Evolutionary conservation across 2,888 invertebrate genomes (phyloP).

Genomic region (Philonicus albiceps): DNA sequence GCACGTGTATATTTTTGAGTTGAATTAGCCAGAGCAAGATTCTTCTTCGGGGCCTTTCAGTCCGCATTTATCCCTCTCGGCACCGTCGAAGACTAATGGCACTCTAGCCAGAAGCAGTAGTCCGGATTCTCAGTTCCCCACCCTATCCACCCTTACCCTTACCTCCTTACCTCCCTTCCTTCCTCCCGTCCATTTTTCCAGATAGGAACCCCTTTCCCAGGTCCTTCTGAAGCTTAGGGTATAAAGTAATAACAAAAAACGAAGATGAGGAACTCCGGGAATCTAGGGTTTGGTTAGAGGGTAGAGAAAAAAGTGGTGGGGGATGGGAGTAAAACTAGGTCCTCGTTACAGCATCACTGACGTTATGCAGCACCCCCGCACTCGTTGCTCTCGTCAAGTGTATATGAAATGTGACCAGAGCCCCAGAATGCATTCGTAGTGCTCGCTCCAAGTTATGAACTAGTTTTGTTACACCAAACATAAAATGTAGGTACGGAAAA

Average conservation of each 20-base stretch:
- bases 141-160: neutral
- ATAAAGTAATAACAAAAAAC: neutral
- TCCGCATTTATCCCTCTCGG: constrained; percentile 4
- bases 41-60: constrained; percentile 4
- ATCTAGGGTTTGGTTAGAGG: neutral
- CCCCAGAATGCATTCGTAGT: neutral
- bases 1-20: constrained; percentile 16
- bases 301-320: neutral
- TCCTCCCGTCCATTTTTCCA: neutral
- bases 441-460: constrained; percentile 1
- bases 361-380: neutral
- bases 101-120: neutral
- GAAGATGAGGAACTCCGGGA: neutral
- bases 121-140: neutral
- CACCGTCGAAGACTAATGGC: neutral
- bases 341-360: neutral
- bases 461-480: neutral
- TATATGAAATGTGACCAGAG: constrained; percentile 32
- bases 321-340: neutral
- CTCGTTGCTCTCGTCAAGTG: neutral
- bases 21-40: constrained; percentile 11
- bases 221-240: neutral
- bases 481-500: neutral
- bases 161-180: neutral
- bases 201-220: neutral